Conservation (phyloP, 2,113 vertebrate genomes). For the Esox niger region DNA sequence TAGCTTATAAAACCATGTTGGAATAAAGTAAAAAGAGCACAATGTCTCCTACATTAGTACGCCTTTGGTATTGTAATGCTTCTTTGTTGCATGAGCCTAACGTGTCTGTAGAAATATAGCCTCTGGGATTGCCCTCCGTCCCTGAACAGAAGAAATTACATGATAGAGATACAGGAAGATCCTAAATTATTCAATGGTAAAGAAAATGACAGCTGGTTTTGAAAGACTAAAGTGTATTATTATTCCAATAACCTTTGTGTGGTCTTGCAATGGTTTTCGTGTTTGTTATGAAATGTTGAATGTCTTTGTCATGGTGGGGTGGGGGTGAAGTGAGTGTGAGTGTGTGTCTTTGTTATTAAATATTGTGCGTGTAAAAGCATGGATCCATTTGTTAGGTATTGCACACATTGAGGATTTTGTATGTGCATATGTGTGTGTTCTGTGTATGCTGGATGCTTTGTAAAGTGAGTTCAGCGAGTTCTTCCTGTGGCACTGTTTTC, state of each 20-base stretch:
- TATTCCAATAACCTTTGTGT: not conserved
- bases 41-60: not conserved
- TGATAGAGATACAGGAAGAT: too few species aligned
- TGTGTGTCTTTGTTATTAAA: too few species aligned
- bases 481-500: not conserved
- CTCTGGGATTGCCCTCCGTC: not conserved
- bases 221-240: too few species aligned
- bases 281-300: not conserved
- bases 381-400: not conserved
- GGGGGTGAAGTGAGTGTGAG: not conserved
- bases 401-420: not conserved
- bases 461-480: not conserved
- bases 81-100: not conserved
- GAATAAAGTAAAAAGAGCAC: too few species aligned
- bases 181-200: not conserved
- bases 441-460: not conserved
- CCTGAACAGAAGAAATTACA: not conserved
- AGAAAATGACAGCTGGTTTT: not conserved
- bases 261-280: not conserved
- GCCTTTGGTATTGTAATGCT: not conserved
- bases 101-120: not conserved
- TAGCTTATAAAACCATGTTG: too few species aligned
- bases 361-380: not conserved
- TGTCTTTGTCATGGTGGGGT: too few species aligned
- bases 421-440: slow-evolving; percentile 6